phyloP scores from a whole-genome alignment of 1,140 invertebrate genomes.

The Pygmarrhopalites habei region DNA sequence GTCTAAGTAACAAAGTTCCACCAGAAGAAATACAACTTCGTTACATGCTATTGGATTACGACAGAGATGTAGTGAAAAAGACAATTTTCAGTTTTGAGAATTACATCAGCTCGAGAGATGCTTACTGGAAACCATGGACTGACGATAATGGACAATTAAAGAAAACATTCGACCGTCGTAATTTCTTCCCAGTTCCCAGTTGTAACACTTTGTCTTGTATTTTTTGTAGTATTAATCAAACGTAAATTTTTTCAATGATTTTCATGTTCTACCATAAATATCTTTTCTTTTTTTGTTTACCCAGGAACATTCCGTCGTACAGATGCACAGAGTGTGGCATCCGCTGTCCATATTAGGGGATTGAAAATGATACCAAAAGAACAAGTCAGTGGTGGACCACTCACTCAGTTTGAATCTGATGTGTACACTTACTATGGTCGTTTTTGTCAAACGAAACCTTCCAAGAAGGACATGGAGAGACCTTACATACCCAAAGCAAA shows the following conservation, averaged over 20 bases:
- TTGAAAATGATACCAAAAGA: conserved; percentile 25
- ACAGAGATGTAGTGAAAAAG: conserved; percentile 11
- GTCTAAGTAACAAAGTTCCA: conserved; percentile 4
- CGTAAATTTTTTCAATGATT: too few relatives aligned
- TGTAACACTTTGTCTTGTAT: too few relatives aligned
- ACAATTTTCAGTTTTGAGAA: conserved; percentile 23
- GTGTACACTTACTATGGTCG: conserved; percentile 31
- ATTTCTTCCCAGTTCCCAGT: too few relatives aligned
- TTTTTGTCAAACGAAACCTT: conserved; percentile 31
- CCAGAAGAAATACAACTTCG: conserved; percentile 27
- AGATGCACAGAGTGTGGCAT: conserved; percentile 35
- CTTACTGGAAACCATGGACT: conserved; percentile 26
- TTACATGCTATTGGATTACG: conserved; percentile 27
- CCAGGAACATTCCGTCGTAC: conserved; percentile 34
- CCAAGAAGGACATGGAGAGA: conserved; percentile 14
- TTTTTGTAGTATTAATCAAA: too few relatives aligned
- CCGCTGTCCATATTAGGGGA: conserved; percentile 35
- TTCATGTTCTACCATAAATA: neutral
- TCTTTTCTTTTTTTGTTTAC: conserved; percentile 6
- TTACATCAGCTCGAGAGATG: conserved; percentile 22
- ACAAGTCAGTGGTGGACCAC: conserved; percentile 8
- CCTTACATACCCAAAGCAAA: conserved; percentile 28
- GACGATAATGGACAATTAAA: conserved; percentile 8
- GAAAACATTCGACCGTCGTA: conserved; percentile 36
- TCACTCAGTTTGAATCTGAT: conserved; percentile 29